A percentile compares a stretch with the other conserved stretches of the same genome.
Evolutionary conservation across 2,113 vertebrate genomes (phyloP).

Genomic region (Turdus rufiventris): DNA sequence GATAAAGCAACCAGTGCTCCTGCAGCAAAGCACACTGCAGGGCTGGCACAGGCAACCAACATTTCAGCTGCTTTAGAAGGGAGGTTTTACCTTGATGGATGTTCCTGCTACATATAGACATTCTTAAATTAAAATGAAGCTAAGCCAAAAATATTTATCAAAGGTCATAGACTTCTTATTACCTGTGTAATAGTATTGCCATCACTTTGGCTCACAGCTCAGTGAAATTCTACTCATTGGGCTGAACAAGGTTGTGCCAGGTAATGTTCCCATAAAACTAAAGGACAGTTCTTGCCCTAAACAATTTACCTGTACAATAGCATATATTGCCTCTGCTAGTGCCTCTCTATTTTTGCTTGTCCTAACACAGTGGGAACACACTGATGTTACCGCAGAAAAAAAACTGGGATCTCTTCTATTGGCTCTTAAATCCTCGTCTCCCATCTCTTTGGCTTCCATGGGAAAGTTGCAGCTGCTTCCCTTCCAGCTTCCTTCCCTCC

Average conservation of each 20-base stretch:
- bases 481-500: neutral
- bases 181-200: neutral
- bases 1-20: neutral
- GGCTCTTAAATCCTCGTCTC: neutral
- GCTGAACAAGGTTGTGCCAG: conserved; percentile 25
- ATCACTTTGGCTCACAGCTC: conserved; percentile 4
- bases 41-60: neutral
- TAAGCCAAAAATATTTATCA: conserved; percentile 46
- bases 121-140: conserved; percentile 43
- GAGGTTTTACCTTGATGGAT: conserved; percentile 2
- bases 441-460: neutral
- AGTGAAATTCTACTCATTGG: neutral
- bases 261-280: conserved; percentile 57
- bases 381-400: neutral
- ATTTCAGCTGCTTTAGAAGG: neutral
- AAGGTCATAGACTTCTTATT: conserved; percentile 29
- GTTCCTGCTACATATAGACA: neutral
- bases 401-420: neutral
- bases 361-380: neutral
- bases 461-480: neutral
- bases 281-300: conserved; percentile 40
- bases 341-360: conserved; percentile 13
- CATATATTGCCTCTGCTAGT: conserved; percentile 12
- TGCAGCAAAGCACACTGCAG: neutral
- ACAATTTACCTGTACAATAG: conserved; percentile 26